Conservation (phyloP, 2,113 vertebrate genomes). For the Pomatorhinus ruficollis region DNA sequence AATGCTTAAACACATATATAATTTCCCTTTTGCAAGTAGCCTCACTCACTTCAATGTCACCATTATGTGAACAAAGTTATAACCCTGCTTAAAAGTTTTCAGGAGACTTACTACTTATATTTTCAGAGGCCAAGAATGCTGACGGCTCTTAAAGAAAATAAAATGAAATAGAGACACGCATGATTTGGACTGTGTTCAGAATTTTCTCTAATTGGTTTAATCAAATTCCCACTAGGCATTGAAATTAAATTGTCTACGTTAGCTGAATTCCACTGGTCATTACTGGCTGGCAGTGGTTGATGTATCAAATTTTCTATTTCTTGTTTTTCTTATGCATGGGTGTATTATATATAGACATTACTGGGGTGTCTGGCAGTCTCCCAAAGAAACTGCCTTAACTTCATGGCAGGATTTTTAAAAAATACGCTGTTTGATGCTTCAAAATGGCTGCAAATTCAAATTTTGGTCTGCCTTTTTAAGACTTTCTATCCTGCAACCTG, state of each 20-base stretch:
- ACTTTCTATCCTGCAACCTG: background rate
- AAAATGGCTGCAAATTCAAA: background rate
- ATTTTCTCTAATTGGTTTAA: slow-evolving; percentile 63
- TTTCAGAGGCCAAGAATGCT: slow-evolving; percentile 51
- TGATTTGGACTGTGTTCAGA: slow-evolving; percentile 41
- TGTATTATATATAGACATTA: slow-evolving; percentile 3
- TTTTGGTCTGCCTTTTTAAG: background rate
- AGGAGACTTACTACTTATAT: background rate
- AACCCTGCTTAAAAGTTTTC: slow-evolving; percentile 2
- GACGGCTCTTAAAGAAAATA: slow-evolving; percentile 8
- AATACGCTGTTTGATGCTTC: background rate
- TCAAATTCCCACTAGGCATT: slow-evolving; percentile 58
- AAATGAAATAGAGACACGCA: slow-evolving; percentile 10
- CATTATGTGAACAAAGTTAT: slow-evolving; percentile 8
- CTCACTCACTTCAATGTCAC: slow-evolving; percentile 11
- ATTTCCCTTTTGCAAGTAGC: slow-evolving; percentile 38
- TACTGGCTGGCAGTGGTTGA: slow-evolving; percentile 35
- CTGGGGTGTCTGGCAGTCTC: slow-evolving; percentile 1
- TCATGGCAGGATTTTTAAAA: background rate
- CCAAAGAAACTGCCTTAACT: background rate
- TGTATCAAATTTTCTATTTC: slow-evolving; percentile 38
- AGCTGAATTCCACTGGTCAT: slow-evolving; percentile 57
- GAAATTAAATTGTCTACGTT: slow-evolving; percentile 59
- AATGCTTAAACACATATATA: background rate
- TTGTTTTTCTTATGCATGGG: slow-evolving; percentile 33